phyloP scores from a whole-genome alignment of 2,797 vertebrate genomes.

The Odontamblyopus lacepedii region DNA sequence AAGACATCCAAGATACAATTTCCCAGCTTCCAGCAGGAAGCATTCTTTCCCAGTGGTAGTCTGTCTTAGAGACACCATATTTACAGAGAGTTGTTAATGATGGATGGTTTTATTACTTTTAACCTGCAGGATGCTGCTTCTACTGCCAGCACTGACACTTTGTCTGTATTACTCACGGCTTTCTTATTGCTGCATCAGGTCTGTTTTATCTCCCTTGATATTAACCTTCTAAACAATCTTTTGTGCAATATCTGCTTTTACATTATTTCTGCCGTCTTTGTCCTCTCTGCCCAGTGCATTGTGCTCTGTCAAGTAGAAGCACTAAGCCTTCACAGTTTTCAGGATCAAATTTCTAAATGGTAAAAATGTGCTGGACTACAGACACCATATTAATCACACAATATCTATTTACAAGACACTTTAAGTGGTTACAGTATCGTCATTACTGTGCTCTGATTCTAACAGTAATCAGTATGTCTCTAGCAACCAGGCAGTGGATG shows the following conservation, averaged over 20 bases:
- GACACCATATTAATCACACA: slow-evolving; percentile 40
- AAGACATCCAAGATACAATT: slow-evolving; percentile 70
- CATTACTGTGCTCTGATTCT: slow-evolving; percentile 67
- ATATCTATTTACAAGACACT: slow-evolving; percentile 71
- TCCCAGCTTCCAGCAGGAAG: slow-evolving; percentile 70
- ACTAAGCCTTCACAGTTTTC: slow-evolving; percentile 57
- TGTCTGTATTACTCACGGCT: slow-evolving; percentile 15
- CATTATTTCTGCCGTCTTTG: slow-evolving; percentile 7
- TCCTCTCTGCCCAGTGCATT: slow-evolving; percentile 16
- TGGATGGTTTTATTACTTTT: slow-evolving; percentile 44
- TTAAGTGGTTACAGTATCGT: slow-evolving; percentile 69
- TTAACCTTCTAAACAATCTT: neutral
- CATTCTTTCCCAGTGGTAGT: slow-evolving; percentile 62
- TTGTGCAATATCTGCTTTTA: slow-evolving; percentile 9
- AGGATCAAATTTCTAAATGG: slow-evolving; percentile 37
- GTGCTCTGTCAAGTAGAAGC: slow-evolving; percentile 53
- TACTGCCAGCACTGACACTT: slow-evolving; percentile 48
- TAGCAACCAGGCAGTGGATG: slow-evolving; percentile 62
- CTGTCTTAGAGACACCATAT: slow-evolving; percentile 56
- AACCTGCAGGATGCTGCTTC: slow-evolving; percentile 54
- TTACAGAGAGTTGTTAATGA: slow-evolving; percentile 55
- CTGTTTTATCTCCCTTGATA: slow-evolving; percentile 10
- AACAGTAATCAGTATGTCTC: slow-evolving; percentile 64
- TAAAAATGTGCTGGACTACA: slow-evolving; percentile 41
- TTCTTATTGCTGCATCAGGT: slow-evolving; percentile 48